These are phyloP conservation scores for Drosophila nr. medialis DNA, from an alignment of 2,888 invertebrate genomes.

Conservation along the genomic window DNA sequence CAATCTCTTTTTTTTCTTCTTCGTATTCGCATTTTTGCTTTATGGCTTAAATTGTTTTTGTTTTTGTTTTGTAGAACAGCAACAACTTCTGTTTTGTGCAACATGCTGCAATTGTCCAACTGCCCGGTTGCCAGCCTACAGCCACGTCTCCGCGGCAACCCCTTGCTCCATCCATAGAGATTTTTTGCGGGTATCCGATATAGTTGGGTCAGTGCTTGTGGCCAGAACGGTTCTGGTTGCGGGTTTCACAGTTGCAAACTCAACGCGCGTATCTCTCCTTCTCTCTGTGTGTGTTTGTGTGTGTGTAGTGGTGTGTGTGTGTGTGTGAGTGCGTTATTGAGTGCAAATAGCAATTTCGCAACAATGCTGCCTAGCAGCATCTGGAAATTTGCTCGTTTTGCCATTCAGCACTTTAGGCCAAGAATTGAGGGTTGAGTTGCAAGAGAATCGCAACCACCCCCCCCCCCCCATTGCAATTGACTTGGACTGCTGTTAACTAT, in stretches of 20 bases:
- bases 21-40: conserved; percentile 50
- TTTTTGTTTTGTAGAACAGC: conserved; percentile 20
- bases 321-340: conserved; percentile 79
- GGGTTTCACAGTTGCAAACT: conserved; percentile 58
- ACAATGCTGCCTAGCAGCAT: conserved; percentile 76
- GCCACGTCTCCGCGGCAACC: background rate
- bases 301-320: conserved; percentile 1
- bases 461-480: conserved; percentile 45
- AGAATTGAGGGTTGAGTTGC: conserved; percentile 54
- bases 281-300: background rate
- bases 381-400: conserved; percentile 69
- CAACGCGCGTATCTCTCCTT: background rate
- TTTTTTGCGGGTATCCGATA: conserved; percentile 83
- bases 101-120: conserved; percentile 77
- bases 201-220: conserved; percentile 84
- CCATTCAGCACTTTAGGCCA: conserved; percentile 79
- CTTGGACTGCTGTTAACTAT: conserved; percentile 54
- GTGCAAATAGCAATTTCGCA: conserved; percentile 84
- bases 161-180: conserved; percentile 29
- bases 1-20: background rate
- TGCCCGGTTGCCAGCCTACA: background rate
- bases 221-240: conserved; percentile 84
- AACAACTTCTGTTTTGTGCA: conserved; percentile 64
- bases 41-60: conserved; percentile 44
- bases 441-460: background rate